A percentile compares a stretch with the other conserved stretches of the same genome.
Conservation (phyloP, 2,888 invertebrate genomes). For the Oxytorus armatus region DNA sequence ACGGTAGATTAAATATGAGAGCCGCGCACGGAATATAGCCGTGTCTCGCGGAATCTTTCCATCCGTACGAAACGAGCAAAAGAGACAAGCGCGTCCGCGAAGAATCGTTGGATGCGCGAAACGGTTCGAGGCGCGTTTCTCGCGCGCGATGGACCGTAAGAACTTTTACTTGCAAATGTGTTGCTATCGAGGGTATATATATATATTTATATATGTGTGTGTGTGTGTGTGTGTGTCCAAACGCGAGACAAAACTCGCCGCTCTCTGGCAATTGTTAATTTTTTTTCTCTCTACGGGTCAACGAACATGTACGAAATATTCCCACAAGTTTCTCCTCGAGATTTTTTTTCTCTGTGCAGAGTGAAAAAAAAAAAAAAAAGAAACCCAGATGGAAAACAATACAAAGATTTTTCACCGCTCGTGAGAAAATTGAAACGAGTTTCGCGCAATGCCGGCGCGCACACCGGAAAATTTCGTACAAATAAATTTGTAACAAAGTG, state of each 20-base stretch:
- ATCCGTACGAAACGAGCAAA: conserved; percentile 5
- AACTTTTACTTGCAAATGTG: conserved; percentile 68
- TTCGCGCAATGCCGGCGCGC: conserved; percentile 25
- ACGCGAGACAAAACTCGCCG: conserved; percentile 33
- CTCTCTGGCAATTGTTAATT: too few species aligned
- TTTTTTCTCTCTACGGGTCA: conserved; percentile 16
- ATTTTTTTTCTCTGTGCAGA: too few species aligned
- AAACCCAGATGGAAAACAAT: conserved; percentile 51
- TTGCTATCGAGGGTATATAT: background rate
- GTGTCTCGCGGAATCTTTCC: conserved; percentile 17
- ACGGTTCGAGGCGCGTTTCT: conserved; percentile 45
- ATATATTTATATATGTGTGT: background rate
- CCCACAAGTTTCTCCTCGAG: too few species aligned
- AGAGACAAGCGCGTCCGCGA: conserved; percentile 30
- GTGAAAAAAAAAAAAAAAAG: too few species aligned
- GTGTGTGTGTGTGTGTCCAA: too few species aligned
- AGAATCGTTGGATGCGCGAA: conserved; percentile 54
- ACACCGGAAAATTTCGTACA: conserved; percentile 41
- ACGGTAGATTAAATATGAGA: conserved; percentile 63
- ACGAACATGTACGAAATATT: conserved; percentile 50
- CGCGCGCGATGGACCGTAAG: conserved; percentile 57
- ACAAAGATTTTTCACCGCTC: conserved; percentile 1
- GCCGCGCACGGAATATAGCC: conserved; percentile 21
- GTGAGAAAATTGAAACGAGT: conserved; percentile 25
- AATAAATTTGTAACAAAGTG: conserved; percentile 54